These are phyloP conservation scores for Brachyptera putata DNA, from an alignment of 2,888 invertebrate species.

Conservation along the genomic window DNA sequence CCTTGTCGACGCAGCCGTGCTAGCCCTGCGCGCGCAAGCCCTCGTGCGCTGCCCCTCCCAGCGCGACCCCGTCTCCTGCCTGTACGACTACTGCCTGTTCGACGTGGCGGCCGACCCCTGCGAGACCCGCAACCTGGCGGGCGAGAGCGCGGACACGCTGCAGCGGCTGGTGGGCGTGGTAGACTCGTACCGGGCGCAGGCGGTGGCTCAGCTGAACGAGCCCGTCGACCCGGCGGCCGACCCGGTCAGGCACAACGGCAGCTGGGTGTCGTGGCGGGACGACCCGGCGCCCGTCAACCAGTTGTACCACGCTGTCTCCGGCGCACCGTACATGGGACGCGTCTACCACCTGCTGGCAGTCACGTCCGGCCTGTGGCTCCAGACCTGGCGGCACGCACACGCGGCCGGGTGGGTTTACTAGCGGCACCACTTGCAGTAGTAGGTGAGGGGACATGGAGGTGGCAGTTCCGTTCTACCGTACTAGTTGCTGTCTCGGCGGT, in stretches of 20 bases:
- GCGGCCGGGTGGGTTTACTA: no score
- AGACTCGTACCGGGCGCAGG: not conserved
- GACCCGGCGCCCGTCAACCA: not conserved
- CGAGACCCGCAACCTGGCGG: conserved; percentile 33
- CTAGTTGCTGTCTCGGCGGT: no score
- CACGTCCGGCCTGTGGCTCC: no score
- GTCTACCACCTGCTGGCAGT: no score
- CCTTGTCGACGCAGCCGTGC: no score
- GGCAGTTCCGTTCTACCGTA: no score
- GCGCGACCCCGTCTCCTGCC: not conserved
- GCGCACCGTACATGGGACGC: no score
- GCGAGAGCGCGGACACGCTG: conserved; percentile 22
- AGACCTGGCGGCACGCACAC: no score
- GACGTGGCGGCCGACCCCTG: conserved; percentile 36
- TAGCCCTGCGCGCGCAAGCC: no score
- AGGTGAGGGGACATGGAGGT: no score
- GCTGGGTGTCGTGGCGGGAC: conserved; percentile 31
- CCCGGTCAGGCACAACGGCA: conserved; percentile 25
- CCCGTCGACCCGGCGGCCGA: conserved; percentile 22
- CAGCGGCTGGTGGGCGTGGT: conserved; percentile 3
- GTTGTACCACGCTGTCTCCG: not conserved
- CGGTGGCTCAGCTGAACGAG: conserved; percentile 24
- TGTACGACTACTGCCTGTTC: conserved; percentile 31
- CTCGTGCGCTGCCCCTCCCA: not conserved
- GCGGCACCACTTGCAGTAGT: no score